Conservation (phyloP, 2,797 vertebrate genomes). For the Eleutherodactylus coqui region DNA sequence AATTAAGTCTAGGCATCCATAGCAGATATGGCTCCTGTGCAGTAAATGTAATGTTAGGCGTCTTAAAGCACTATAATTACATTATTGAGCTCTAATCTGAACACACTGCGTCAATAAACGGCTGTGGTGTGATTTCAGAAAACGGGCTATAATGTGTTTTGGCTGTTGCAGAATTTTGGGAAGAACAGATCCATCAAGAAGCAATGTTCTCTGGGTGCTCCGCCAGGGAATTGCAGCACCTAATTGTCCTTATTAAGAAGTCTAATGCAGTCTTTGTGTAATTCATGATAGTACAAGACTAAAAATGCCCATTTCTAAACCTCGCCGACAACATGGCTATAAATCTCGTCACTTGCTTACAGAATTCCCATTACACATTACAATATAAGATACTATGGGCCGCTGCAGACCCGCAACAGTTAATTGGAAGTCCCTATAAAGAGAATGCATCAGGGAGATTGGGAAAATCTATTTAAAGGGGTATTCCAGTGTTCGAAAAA, state of each 20-base stretch:
- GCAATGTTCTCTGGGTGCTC: background rate
- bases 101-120: constrained; percentile 4
- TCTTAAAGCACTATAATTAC: constrained; percentile 18
- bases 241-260: constrained; percentile 37
- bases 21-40: background rate
- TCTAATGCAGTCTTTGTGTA: background rate
- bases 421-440: background rate
- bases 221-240: constrained; percentile 28
- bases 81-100: constrained; percentile 16
- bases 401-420: background rate
- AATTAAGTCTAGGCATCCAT: constrained; percentile 35
- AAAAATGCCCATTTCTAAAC: background rate
- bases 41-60: background rate
- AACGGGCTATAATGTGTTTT: constrained; percentile 15
- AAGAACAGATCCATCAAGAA: background rate
- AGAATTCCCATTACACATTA: constrained; percentile 18
- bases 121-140: background rate
- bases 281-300: background rate
- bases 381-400: background rate
- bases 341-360: constrained; percentile 25
- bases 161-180: constrained; percentile 28
- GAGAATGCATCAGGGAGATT: constrained; percentile 44
- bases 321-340: background rate
- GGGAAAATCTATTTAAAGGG: constrained; percentile 37
- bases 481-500: too few species aligned